Evolutionary conservation across 2,888 invertebrate species (phyloP).

Genomic region (Loripinus fragilis): DNA sequence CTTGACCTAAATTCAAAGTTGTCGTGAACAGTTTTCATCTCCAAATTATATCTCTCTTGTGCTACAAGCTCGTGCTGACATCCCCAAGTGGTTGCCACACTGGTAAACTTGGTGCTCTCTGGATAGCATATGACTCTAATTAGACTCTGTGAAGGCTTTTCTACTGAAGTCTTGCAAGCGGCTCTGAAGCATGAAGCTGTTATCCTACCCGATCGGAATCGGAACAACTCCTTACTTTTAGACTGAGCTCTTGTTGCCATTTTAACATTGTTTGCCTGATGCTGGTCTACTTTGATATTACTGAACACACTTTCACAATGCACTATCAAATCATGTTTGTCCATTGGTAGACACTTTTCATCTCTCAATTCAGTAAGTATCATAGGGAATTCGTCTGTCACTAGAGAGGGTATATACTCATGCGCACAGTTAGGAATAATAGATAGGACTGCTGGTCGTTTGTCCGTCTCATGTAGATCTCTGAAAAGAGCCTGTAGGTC

Average conservation of each 20-base stretch:
- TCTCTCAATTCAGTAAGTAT: background rate
- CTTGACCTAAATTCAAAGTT: slow-evolving; percentile 1
- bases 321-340: too few relatives aligned
- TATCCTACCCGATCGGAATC: too few relatives aligned
- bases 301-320: too few relatives aligned
- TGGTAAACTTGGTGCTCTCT: slow-evolving; percentile 16
- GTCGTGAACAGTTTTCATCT: slow-evolving; percentile 33
- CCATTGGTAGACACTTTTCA: background rate
- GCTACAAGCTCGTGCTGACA: slow-evolving; percentile 39
- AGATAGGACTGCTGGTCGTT: background rate
- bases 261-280: too few relatives aligned
- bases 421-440: background rate
- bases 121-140: slow-evolving; percentile 46
- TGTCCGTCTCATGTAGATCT: background rate
- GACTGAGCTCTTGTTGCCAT: too few relatives aligned
- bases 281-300: too few relatives aligned
- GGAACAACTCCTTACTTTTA: too few relatives aligned
- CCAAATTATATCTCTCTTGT: slow-evolving; percentile 6
- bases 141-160: background rate
- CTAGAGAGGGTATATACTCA: background rate
- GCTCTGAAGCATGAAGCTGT: too few relatives aligned
- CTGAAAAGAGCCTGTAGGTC: background rate
- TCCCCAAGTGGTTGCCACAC: slow-evolving; percentile 50
- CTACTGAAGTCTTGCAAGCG: too few relatives aligned
- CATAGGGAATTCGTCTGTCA: background rate